phyloP scores from a whole-genome alignment of 2,113 vertebrate species.

The Tragulus kanchil region DNA sequence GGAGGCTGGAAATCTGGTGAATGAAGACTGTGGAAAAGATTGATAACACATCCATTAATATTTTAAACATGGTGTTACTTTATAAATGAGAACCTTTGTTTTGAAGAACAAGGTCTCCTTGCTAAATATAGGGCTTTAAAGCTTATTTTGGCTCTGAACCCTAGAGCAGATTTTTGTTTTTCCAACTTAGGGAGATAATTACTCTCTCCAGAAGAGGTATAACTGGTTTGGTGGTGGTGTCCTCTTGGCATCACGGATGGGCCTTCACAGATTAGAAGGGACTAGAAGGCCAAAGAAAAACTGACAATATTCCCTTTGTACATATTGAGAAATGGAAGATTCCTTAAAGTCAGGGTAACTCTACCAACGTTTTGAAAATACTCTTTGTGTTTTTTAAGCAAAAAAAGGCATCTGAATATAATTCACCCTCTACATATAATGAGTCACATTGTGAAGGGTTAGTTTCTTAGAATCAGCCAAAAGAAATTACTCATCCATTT shows the following conservation, averaged over 20 bases:
- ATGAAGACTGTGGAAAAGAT: slow-evolving; percentile 43
- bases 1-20: not conserved
- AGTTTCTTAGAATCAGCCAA: slow-evolving; percentile 13
- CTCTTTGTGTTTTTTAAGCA: slow-evolving; percentile 50
- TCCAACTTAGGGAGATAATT: slow-evolving; percentile 44
- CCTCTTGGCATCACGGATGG: not conserved
- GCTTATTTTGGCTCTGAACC: slow-evolving; percentile 34
- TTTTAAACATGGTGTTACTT: slow-evolving; percentile 45
- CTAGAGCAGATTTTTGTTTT: not conserved
- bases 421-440: not conserved
- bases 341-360: not conserved
- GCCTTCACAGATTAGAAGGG: not conserved
- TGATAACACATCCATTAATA: not conserved
- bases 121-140: slow-evolving; percentile 48
- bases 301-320: not conserved
- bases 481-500: slow-evolving; percentile 17
- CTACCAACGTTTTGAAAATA: slow-evolving; percentile 32
- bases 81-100: slow-evolving; percentile 34
- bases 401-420: not conserved
- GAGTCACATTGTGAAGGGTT: not conserved
- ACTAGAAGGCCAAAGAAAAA: not conserved
- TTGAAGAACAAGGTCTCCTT: slow-evolving; percentile 30
- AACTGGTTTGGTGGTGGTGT: not conserved
- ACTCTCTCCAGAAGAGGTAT: slow-evolving; percentile 45
- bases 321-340: not conserved